These are phyloP conservation scores for Sebastes trivittatus DNA, from an alignment of 2,797 vertebrate species.

Conservation along the genomic window DNA sequence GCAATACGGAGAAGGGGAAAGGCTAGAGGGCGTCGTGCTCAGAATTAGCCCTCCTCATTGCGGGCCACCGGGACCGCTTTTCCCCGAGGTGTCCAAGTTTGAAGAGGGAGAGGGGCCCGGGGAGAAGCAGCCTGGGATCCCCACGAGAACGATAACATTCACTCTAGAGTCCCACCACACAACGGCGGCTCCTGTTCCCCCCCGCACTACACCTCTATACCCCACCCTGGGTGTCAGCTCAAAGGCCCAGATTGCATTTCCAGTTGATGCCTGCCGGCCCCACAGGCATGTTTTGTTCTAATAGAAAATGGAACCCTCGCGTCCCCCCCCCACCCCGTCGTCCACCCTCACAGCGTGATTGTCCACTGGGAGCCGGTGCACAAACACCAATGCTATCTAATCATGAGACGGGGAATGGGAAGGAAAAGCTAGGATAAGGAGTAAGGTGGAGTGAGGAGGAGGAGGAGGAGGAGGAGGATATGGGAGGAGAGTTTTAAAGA, in stretches of 20 bases:
- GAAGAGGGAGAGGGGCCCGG: constrained; percentile 38
- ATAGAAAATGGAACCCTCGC: constrained; percentile 74
- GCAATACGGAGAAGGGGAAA: constrained; percentile 8
- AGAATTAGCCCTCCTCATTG: constrained; percentile 55
- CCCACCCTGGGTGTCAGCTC: constrained; percentile 71
- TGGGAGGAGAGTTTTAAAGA: constrained; percentile 49
- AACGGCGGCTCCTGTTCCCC: constrained; percentile 33
- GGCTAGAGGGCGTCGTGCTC: constrained; percentile 19
- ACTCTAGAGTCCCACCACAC: constrained; percentile 54
- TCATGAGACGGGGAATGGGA: constrained; percentile 71
- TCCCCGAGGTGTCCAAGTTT: constrained; percentile 56
- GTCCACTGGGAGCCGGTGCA: constrained; percentile 69
- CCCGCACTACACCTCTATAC: constrained; percentile 42
- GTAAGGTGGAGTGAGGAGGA: constrained; percentile 45
- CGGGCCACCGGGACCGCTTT: constrained; percentile 37
- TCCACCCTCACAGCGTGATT: constrained; percentile 59
- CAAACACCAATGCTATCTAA: constrained; percentile 77
- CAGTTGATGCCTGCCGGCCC: constrained; percentile 74
- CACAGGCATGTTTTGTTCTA: constrained; percentile 79
- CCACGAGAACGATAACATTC: constrained; percentile 74
- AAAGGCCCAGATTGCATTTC: constrained; percentile 78
- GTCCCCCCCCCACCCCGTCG: constrained; percentile 1
- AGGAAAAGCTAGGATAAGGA: constrained; percentile 67
- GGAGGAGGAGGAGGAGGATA: constrained; percentile 23
- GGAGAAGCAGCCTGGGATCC: constrained; percentile 60